A percentile compares a stretch with the other conserved stretches of the same genome.
Evolutionary conservation across 2,113 vertebrate species (phyloP).

Genomic region (Festucalex cinctus): DNA sequence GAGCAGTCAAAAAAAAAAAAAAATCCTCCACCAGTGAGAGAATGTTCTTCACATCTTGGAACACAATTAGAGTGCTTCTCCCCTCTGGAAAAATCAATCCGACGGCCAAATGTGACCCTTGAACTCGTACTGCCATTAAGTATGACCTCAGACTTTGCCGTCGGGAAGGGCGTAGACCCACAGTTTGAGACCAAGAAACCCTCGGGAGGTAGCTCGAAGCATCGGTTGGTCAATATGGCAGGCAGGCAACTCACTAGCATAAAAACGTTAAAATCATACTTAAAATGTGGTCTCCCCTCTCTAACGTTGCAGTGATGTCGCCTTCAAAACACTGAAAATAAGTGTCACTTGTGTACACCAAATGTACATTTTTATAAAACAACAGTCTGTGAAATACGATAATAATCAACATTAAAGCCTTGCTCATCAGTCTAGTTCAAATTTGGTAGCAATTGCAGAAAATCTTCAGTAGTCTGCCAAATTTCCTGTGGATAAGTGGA

Average conservation of each 20-base stretch:
- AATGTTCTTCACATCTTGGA: background rate
- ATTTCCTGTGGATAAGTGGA: too few species aligned
- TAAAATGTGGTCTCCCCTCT: slow-evolving; percentile 7
- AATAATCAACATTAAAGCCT: slow-evolving; percentile 29
- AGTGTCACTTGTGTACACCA: slow-evolving; percentile 43
- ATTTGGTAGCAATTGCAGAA: too few species aligned
- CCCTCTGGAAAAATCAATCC: slow-evolving; percentile 52
- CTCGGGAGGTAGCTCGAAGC: slow-evolving; percentile 53
- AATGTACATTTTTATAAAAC: slow-evolving; percentile 16
- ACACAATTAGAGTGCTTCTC: slow-evolving; percentile 12
- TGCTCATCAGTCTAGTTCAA: too few species aligned
- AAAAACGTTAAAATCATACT: slow-evolving; percentile 13
- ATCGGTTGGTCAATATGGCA: slow-evolving; percentile 18
- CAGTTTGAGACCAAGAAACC: slow-evolving; percentile 29
- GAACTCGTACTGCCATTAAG: slow-evolving; percentile 45
- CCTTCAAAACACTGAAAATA: slow-evolving; percentile 22
- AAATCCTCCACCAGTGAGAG: background rate
- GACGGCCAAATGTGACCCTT: slow-evolving; percentile 34
- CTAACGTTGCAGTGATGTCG: background rate
- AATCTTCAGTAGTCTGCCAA: background rate
- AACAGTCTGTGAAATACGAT: slow-evolving; percentile 47
- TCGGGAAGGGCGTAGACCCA: slow-evolving; percentile 33
- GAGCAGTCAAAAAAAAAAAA: background rate
- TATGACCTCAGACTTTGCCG: slow-evolving; percentile 33
- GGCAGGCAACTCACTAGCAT: slow-evolving; percentile 36